These are phyloP conservation scores for Anhinga anhinga DNA, from an alignment of 2,113 vertebrate genomes.

Conservation along the genomic window DNA sequence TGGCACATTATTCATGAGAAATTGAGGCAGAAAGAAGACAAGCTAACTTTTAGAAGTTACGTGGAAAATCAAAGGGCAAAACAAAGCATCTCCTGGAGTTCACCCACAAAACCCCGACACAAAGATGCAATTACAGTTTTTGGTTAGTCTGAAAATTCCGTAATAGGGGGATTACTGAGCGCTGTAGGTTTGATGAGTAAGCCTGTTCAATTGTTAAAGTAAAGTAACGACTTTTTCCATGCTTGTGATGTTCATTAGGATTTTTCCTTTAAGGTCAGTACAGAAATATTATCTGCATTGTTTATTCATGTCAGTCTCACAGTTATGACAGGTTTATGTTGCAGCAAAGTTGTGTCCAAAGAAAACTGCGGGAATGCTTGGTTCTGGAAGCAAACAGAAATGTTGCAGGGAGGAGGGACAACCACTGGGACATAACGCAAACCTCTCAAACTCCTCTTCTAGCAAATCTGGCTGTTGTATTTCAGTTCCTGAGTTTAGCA, in stretches of 20 bases:
- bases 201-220: neutral
- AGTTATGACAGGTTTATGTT: conserved; percentile 18
- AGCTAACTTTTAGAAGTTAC: neutral
- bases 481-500: neutral
- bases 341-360: neutral
- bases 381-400: neutral
- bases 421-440: neutral
- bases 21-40: neutral
- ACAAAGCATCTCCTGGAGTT: neutral
- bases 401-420: neutral
- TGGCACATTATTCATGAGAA: neutral
- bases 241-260: neutral
- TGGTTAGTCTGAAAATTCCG: neutral
- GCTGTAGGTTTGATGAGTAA: neutral
- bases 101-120: neutral
- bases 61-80: neutral
- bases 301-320: conserved; percentile 12
- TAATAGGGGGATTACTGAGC: neutral
- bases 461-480: neutral
- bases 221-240: neutral
- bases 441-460: neutral
- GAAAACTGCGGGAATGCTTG: neutral
- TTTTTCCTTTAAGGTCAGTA: neutral
- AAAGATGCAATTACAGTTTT: neutral
- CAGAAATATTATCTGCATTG: conserved; percentile 12